Base-by-base conservation (phyloP, 2,888 invertebrate species). In the Chymomyza amoena region DNA sequence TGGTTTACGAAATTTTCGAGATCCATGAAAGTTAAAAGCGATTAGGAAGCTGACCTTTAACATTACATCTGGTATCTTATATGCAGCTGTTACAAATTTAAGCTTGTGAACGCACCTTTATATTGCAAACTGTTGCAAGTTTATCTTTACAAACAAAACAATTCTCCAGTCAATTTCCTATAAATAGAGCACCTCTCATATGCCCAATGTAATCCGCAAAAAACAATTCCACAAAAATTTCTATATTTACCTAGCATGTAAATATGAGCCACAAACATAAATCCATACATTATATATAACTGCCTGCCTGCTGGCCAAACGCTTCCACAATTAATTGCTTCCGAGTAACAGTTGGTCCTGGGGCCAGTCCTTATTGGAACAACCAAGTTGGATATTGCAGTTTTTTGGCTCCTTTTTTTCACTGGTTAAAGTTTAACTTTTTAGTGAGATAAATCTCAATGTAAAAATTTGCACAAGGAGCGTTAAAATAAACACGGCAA, bases 371-470 rank as follows among this genome's bases (percentile, higher is more conserved):
- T 13, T 45, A 45, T 45, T 13, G 39, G 13, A 13, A 3, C 39
- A 13, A 45, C 13, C 39, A 45, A 45, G 39, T 45, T 45, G 10
- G 4, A 4, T 10, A 36, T 56, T 16, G 18, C 20, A 32, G 32
- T 16, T 63, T 60, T 50, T 36, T 18, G 54, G 68, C 25, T 56
- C 75, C 60, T 5, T 56, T 63, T 63, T 73, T n/a, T 5, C n/a
- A 32, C 39, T 64, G 61, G 63, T 73, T 79, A 74, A 81, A 80
- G 84, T 83, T 79, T 74, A 81, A 80, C 81, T 83, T 88, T 87
- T 84, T 79, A 70, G 77, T 77, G 87, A 81, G 82, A 84, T 84
- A 88, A 84, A 84, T 84, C 83, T 87, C 82, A 84, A 84, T 87
- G 83, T 79, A 75, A 81, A 87, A 84, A 87, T 88, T 75, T 88